A percentile compares a stretch with the other conserved stretches of the same genome.
These are phyloP conservation scores for Allygus modestus DNA, from an alignment of 2,888 invertebrate genomes.

Conservation along the genomic window DNA sequence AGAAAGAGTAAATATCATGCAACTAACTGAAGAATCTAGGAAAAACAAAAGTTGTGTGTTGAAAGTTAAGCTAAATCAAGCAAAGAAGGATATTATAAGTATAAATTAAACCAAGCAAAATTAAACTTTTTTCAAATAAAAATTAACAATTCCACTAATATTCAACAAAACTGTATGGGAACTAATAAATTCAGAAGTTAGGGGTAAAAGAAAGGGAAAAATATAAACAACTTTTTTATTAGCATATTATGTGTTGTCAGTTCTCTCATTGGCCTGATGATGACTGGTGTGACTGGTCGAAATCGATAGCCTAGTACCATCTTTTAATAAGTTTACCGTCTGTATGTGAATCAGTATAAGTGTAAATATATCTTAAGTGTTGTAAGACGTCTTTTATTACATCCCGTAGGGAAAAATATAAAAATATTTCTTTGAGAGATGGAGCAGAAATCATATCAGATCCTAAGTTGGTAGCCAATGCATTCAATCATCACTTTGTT, in stretches of 20 bases:
- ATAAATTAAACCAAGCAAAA: neutral
- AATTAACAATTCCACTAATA: neutral
- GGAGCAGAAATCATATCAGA: neutral
- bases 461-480: too few species aligned
- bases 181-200: neutral
- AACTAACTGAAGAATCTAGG: neutral
- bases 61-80: neutral
- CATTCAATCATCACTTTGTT: too few species aligned
- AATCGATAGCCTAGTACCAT: too few species aligned
- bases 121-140: neutral
- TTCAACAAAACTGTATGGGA: neutral
- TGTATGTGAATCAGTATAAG: too few species aligned
- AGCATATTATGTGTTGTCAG: too few species aligned
- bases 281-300: too few species aligned
- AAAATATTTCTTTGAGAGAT: neutral
- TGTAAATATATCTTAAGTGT: too few species aligned
- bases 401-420: neutral
- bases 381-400: too few species aligned
- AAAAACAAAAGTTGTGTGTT: neutral
- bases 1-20: neutral
- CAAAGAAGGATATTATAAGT: neutral
- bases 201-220: neutral
- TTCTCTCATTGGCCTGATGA: too few species aligned
- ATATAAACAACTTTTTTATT: too few species aligned
- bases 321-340: too few species aligned